phyloP scores from a whole-genome alignment of 2,113 vertebrate species.

The Percina caprodes region DNA sequence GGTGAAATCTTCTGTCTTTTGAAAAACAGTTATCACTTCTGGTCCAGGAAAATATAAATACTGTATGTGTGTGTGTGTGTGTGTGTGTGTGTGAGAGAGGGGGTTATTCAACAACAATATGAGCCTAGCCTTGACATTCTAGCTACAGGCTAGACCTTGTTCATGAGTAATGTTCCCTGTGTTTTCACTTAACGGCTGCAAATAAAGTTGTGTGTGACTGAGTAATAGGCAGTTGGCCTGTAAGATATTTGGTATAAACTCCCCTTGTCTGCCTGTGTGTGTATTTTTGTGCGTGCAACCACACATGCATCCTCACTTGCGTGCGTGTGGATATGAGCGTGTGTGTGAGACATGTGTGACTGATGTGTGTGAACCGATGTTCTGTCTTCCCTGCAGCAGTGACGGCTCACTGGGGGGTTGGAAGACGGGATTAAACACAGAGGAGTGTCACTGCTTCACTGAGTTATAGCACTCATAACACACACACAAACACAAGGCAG shows the following conservation, averaged over 20 bases:
- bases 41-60: slow-evolving; percentile 31
- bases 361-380: slow-evolving; percentile 72
- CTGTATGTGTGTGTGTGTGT: neutral
- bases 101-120: slow-evolving; percentile 49
- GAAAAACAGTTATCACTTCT: slow-evolving; percentile 32
- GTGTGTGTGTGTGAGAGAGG: neutral
- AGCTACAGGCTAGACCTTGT: slow-evolving; percentile 60
- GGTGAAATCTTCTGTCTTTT: neutral
- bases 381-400: slow-evolving; percentile 80
- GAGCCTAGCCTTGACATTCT: slow-evolving; percentile 36
- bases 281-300: neutral
- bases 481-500: slow-evolving; percentile 68
- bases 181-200: slow-evolving; percentile 81
- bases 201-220: slow-evolving; percentile 78
- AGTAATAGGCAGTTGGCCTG: slow-evolving; percentile 78
- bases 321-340: neutral
- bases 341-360: slow-evolving; percentile 44
- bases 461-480: slow-evolving; percentile 87
- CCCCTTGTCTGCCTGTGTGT: slow-evolving; percentile 24
- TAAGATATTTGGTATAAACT: slow-evolving; percentile 77
- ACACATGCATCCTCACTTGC: slow-evolving; percentile 13
- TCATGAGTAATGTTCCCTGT: slow-evolving; percentile 61
- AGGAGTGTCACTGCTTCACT: slow-evolving; percentile 77
- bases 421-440: slow-evolving; percentile 83
- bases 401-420: slow-evolving; percentile 83